A percentile compares a stretch with the other conserved stretches of the same genome.
Conservation (phyloP, 2,888 invertebrate species). For the Rhagonycha fulva region DNA sequence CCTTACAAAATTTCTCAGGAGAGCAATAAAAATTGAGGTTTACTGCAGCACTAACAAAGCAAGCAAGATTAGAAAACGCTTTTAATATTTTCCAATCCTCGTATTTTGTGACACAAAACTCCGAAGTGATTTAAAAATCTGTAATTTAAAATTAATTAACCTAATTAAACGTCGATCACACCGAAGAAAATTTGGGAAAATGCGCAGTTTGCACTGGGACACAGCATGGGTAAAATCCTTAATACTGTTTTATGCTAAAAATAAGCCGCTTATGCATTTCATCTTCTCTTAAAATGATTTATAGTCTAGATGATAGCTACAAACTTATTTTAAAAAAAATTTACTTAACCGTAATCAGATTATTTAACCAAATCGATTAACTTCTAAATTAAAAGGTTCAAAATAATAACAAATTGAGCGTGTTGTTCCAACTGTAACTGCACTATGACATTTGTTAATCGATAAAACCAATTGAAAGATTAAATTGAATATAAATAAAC, state of each 20-base stretch:
- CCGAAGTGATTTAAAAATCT: background rate
- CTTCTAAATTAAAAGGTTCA: too few species aligned
- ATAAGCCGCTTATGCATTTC: background rate
- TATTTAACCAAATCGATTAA: background rate
- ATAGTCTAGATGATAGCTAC: too few species aligned
- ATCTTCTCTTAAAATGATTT: background rate
- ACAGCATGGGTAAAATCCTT: background rate
- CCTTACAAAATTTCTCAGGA: background rate
- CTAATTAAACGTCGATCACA: background rate
- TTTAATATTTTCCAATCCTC: background rate
- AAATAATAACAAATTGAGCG: too few species aligned
- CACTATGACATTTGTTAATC: background rate
- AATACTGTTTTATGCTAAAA: background rate
- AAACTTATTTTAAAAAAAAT: background rate
- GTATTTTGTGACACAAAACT: background rate
- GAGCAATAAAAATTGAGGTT: background rate
- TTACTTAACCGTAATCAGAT: background rate
- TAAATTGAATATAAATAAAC: background rate
- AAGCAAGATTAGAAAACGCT: background rate
- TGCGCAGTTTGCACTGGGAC: background rate
- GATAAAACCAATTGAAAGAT: background rate
- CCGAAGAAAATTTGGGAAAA: background rate
- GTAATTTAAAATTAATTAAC: background rate
- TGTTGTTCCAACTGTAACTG: background rate
- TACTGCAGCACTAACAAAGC: background rate